These are phyloP conservation scores for Lacerta bilineata DNA, from an alignment of 2,797 vertebrate genomes.

Conservation along the genomic window DNA sequence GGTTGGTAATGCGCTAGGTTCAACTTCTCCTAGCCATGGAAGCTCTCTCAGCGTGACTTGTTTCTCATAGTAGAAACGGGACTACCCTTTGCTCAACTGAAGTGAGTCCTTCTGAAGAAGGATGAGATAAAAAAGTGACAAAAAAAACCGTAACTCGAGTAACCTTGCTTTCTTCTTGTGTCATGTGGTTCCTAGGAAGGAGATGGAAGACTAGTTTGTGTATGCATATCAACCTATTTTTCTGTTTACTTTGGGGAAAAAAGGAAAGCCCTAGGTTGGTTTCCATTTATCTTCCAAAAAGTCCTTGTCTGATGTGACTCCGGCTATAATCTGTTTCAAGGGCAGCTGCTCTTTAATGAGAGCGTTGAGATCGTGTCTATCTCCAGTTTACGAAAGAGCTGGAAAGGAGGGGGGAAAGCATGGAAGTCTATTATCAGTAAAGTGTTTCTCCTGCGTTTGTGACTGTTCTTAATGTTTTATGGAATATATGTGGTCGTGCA, in stretches of 20 bases:
- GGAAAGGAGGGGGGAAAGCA: constrained; percentile 72
- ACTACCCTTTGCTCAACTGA: background rate
- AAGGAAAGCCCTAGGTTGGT: constrained; percentile 59
- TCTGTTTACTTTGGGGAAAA: constrained; percentile 66
- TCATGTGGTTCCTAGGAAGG: constrained; percentile 34
- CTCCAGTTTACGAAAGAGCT: constrained; percentile 50
- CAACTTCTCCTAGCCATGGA: background rate
- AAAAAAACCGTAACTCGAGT: constrained; percentile 1
- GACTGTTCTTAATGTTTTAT: constrained; percentile 87
- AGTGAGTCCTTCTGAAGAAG: background rate
- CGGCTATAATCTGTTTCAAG: constrained; percentile 67
- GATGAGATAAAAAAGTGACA: background rate
- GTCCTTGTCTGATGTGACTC: constrained; percentile 65
- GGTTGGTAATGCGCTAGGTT: background rate
- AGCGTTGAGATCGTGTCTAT: constrained; percentile 56
- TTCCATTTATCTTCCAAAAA: constrained; percentile 77
- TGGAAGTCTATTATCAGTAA: constrained; percentile 82
- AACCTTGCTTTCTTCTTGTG: constrained; percentile 44
- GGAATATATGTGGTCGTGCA: constrained; percentile 75
- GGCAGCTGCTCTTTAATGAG: constrained; percentile 71
- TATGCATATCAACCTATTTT: constrained; percentile 50
- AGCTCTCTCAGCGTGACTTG: background rate
- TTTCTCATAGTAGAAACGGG: background rate
- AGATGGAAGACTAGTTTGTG: constrained; percentile 15
- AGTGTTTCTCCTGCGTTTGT: constrained; percentile 84